Percentiles rank a stretch among this genome's conserved stretches.
Conservation (phyloP, 2,797 vertebrate genomes). For the Octomys mimax region DNA sequence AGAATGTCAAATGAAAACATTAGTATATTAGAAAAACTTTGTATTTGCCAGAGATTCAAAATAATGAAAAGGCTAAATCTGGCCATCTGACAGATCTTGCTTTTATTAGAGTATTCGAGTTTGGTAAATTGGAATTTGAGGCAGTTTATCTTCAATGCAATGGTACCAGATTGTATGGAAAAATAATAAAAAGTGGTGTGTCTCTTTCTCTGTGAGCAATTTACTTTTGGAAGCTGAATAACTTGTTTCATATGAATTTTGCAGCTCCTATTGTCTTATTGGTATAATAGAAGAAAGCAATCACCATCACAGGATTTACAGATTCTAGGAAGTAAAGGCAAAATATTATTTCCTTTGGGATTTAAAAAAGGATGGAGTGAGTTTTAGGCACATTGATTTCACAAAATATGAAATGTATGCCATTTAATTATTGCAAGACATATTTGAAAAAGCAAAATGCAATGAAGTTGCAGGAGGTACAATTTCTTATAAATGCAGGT, state of each 20-base stretch:
- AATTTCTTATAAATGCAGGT: background rate
- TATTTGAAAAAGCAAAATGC: conserved; percentile 48
- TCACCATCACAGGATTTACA: conserved; percentile 76
- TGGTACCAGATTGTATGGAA: conserved; percentile 69
- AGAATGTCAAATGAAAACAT: conserved; percentile 54
- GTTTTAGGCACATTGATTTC: conserved; percentile 54
- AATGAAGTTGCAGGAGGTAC: background rate
- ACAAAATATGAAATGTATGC: conserved; percentile 39
- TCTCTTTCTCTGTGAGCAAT: conserved; percentile 73
- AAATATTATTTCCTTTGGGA: conserved; percentile 66
- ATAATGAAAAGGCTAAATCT: conserved; percentile 78
- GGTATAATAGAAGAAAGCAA: conserved; percentile 70
- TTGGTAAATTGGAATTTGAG: conserved; percentile 77
- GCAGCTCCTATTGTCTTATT: conserved; percentile 74
- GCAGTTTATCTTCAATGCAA: conserved; percentile 66
- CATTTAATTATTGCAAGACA: conserved; percentile 69
- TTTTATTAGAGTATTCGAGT: conserved; percentile 77
- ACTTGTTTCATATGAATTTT: conserved; percentile 77
- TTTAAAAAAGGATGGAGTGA: background rate
- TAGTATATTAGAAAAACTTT: conserved; percentile 67
- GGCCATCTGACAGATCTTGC: conserved; percentile 72
- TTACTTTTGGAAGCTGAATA: conserved; percentile 70
- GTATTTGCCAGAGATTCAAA: conserved; percentile 74
- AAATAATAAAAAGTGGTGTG: conserved; percentile 54
- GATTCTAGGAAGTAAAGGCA: background rate